A percentile compares a stretch with the other conserved stretches of the same genome.
phyloP scores from a whole-genome alignment of 2,113 vertebrate genomes.

The Pithys albifrons region DNA sequence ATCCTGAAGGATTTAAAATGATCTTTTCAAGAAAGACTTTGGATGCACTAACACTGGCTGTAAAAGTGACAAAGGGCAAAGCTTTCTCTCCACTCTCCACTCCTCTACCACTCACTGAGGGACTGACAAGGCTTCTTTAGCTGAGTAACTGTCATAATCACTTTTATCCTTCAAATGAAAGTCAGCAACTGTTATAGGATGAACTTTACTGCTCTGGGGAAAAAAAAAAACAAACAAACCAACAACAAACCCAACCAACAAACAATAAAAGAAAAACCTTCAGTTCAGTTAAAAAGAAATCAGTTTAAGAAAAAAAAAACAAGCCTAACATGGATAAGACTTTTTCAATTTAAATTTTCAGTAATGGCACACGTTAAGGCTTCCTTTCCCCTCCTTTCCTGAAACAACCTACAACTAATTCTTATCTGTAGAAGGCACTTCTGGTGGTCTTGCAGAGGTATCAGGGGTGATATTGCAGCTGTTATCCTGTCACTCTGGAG shows the following conservation, averaged over 20 bases:
- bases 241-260: too few species aligned
- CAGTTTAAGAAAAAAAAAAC: neutral
- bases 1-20: neutral
- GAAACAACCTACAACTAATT: neutral
- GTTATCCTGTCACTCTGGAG: neutral
- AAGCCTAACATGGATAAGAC: rapidly evolving
- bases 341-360: neutral
- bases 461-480: neutral
- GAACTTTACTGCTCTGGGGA: neutral
- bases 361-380: neutral
- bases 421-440: neutral
- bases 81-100: neutral
- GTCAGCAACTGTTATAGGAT: neutral
- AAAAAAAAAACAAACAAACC: neutral
- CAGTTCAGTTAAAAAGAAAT: neutral
- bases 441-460: neutral
- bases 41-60: neutral
- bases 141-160: neutral
- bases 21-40: neutral
- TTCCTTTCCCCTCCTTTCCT: rapidly evolving
- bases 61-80: neutral
- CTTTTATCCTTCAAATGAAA: neutral
- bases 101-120: rapidly evolving
- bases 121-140: neutral
- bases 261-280: neutral